Evolutionary conservation across 2,888 invertebrate genomes (phyloP).

Genomic region (Drosophila antonietae): DNA sequence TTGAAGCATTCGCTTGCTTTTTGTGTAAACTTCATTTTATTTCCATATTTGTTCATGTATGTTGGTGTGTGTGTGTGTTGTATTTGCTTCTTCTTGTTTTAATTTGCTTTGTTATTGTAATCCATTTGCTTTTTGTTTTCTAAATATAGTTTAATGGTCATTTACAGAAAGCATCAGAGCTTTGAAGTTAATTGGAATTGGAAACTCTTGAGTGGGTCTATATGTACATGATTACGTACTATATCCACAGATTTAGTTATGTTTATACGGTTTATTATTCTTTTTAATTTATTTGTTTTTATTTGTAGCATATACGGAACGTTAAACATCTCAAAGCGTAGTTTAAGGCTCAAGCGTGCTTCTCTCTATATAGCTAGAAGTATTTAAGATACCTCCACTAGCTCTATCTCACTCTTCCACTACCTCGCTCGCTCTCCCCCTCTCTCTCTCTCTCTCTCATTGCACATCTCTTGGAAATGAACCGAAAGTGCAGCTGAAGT

Average conservation of each 20-base stretch:
- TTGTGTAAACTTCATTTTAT: slow-evolving; percentile 48
- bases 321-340: slow-evolving; percentile 26
- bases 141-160: slow-evolving; percentile 15
- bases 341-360: slow-evolving; percentile 49
- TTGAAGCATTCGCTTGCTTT: background rate
- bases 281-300: background rate
- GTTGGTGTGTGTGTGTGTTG: slow-evolving; percentile 10
- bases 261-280: background rate
- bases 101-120: background rate
- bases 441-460: slow-evolving; percentile 2
- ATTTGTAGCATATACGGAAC: slow-evolving; percentile 11
- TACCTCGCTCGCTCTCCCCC: background rate
- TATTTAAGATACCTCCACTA: background rate
- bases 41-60: slow-evolving; percentile 21
- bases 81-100: background rate
- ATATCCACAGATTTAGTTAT: slow-evolving; percentile 19
- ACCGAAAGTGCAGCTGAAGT: slow-evolving; percentile 12
- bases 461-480: background rate
- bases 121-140: slow-evolving; percentile 8
- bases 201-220: slow-evolving; percentile 29
- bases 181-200: slow-evolving; percentile 20
- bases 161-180: slow-evolving; percentile 39
- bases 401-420: background rate
- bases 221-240: slow-evolving; percentile 26
- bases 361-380: slow-evolving; percentile 2